Conservation (phyloP, 1,140 invertebrate genomes). For the Zaprionus camerounensis region DNA sequence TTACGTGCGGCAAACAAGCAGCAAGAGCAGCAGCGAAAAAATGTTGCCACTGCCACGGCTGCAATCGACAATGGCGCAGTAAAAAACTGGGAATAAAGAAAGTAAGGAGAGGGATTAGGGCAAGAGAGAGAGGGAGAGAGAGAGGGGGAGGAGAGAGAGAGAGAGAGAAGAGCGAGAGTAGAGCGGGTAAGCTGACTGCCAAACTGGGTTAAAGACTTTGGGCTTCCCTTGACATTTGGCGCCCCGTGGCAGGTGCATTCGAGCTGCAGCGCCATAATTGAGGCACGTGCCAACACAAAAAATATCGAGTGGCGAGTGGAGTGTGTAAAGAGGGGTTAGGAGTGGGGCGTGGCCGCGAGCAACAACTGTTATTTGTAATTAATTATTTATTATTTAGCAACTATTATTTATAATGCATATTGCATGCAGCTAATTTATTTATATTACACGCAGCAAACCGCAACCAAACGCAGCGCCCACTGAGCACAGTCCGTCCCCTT, state of each 20-base stretch:
- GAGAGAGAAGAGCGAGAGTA: not conserved
- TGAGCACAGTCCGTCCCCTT: not conserved
- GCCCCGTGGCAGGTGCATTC: constrained; percentile 57
- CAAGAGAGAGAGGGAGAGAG: not conserved
- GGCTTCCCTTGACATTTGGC: constrained; percentile 75
- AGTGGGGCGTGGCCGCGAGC: not conserved
- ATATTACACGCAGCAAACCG: constrained; percentile 29
- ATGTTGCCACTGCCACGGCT: constrained; percentile 55
- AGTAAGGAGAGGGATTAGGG: not conserved
- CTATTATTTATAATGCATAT: constrained; percentile 56
- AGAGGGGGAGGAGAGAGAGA: not conserved
- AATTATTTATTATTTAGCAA: constrained; percentile 57
- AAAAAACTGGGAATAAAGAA: constrained; percentile 17
- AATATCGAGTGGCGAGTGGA: constrained; percentile 39
- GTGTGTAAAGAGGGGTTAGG: no score
- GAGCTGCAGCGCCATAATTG: constrained; percentile 63
- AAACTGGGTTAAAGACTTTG: constrained; percentile 79
- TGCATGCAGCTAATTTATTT: constrained; percentile 74
- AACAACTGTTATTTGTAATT: constrained; percentile 54
- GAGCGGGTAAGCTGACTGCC: no score
- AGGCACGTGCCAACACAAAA: constrained; percentile 68
- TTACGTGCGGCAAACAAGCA: constrained; percentile 69
- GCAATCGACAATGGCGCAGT: constrained; percentile 58
- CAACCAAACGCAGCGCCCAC: constrained; percentile 4
- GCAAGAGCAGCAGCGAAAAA: not conserved